Base-by-base conservation (phyloP, 2,888 invertebrate species). In the Caenorhabditis sp. region DNA sequence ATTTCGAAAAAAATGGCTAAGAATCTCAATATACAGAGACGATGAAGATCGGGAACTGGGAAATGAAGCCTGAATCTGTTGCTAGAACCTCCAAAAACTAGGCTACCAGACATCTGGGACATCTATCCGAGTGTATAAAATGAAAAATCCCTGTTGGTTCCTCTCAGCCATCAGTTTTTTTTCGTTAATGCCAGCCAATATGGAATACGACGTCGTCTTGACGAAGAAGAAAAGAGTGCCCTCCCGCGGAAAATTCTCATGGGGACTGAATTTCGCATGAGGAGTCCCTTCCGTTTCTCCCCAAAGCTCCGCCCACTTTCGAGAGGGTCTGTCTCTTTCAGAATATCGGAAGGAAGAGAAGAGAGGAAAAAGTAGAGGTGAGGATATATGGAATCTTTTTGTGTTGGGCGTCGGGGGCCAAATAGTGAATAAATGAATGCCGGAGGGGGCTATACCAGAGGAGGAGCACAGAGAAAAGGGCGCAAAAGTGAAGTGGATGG, bases 391-490 rank as follows among this genome's bases (percentile, higher is more conserved):
- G 69, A 76, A 76, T 69, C 51, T 75, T 66, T 64, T 63, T 63
- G 63, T 68, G 31, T 14, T 12, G 66, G 51, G 22, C 49, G 54
- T 5, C 14, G 54, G 54, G 66, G 47, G 58, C 58, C 64, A 75
- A 58, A 75, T 66, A 64, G 64, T 59, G 75, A 76, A 76, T 76
- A 76, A 76, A 76, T 76, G 75, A 76, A 76, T 76, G 68, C 63
- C 54, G 26, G 47, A 16, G 26, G 47, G 28, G 74, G 41, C 51
- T 75, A 75, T 75, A 75, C 75, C 66, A 75, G 58, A 58, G 69
- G 66, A 66, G 66, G 66, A 66, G 66, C 66, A 66, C 66, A 49
- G 66, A 26, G 12, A n/a, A 49, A 64, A 59, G 79, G 47, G 73
- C 64, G 72, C 72, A 72, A 73, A 72, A 72, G 80, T 72, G 73